A percentile compares a stretch with the other conserved stretches of the same genome.
Conservation (phyloP, 2,797 vertebrate species). For the Threskiornis aethiopicus region DNA sequence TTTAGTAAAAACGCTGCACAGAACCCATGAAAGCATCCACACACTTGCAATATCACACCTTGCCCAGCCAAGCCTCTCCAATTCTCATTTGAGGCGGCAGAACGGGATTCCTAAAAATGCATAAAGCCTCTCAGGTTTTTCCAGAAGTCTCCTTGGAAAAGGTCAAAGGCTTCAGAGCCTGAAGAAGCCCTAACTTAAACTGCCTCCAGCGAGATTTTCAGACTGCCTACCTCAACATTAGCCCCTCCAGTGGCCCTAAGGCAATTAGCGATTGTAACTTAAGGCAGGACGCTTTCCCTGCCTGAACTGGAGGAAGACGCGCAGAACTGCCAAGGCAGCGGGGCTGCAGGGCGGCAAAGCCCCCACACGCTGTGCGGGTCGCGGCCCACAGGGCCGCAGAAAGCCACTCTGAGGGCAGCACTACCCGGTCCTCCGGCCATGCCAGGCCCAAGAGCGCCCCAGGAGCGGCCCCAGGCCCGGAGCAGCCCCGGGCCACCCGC, state of each 20-base stretch:
- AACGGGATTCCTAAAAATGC: not conserved
- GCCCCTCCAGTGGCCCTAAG: no score
- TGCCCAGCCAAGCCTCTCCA: not conserved
- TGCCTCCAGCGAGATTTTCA: not conserved
- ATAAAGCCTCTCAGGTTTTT: not conserved
- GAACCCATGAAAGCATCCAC: accelerated
- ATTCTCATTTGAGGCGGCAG: accelerated
- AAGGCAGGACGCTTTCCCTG: no score
- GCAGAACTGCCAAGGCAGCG: not conserved
- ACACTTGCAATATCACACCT: accelerated
- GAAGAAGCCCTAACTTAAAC: no score
- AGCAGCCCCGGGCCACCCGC: not conserved
- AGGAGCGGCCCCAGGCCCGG: not conserved
- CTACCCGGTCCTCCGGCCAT: not conserved
- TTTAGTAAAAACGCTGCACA: not conserved
- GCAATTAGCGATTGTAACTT: accelerated
- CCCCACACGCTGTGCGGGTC: accelerated
- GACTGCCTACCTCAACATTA: not conserved
- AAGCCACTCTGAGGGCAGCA: accelerated
- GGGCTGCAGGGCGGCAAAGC: no score
- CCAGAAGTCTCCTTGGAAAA: not conserved
- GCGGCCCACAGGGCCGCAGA: not conserved
- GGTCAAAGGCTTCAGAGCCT: not conserved
- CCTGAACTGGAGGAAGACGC: accelerated
- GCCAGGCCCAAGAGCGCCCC: no score